Conservation (phyloP, 2,797 vertebrate genomes). For the Sardinella longiceps region DNA sequence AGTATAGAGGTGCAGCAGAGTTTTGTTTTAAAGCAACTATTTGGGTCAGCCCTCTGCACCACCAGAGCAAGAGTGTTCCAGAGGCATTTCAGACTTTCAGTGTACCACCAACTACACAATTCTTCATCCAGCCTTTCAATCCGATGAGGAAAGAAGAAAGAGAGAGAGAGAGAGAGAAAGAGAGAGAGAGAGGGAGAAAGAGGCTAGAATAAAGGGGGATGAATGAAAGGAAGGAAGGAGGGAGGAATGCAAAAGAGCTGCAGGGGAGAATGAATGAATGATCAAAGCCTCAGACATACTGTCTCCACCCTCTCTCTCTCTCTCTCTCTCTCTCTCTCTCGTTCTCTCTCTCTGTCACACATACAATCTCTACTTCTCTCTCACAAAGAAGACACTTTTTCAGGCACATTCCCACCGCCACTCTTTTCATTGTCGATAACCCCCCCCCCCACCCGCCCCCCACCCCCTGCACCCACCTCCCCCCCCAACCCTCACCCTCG, state of each 20-base stretch:
- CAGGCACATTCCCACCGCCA: conserved; percentile 3
- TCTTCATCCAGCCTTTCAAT: conserved; percentile 21
- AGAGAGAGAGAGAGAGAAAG: neutral
- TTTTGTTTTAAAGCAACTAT: conserved; percentile 15
- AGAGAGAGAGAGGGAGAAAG: neutral
- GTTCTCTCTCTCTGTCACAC: neutral
- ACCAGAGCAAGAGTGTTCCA: neutral
- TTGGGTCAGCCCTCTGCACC: neutral
- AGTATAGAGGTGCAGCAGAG: neutral
- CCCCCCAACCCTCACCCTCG: neutral
- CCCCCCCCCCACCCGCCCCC: conserved; percentile 5
- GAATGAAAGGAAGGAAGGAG: neutral
- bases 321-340: neutral
- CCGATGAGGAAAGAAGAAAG: neutral
- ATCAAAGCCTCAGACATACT: conserved; percentile 6
- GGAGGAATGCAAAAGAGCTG: neutral
- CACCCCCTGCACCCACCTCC: too few relatives aligned
- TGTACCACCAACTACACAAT: conserved; percentile 19
- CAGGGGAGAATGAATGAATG: conserved; percentile 21
- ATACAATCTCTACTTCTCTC: conserved; percentile 2
- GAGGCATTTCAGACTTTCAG: neutral
- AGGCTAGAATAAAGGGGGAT: neutral
- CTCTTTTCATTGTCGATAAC: conserved; percentile 9
- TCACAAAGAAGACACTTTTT: conserved; percentile 21
- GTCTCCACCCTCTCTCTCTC: neutral